Evolutionary conservation across 2,113 vertebrate species (phyloP).

Genomic region (Perca schrenkii): DNA sequence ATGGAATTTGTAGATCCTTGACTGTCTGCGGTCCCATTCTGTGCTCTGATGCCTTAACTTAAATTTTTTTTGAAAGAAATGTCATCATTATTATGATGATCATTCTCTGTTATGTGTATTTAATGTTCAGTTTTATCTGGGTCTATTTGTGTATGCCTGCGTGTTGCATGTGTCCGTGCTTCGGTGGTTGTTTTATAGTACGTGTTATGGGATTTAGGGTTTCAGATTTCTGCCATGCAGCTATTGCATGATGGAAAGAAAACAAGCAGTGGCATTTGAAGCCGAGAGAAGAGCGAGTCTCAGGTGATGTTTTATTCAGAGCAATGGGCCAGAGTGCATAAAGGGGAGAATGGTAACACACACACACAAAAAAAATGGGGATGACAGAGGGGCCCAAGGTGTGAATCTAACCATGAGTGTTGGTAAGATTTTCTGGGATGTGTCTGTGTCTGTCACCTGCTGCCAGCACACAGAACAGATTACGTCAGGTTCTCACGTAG

Average conservation of each 20-base stretch:
- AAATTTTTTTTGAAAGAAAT: too few relatives aligned
- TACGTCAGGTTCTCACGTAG: background rate
- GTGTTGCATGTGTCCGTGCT: background rate
- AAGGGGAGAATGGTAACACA: background rate
- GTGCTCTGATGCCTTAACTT: background rate
- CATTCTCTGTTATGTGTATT: background rate
- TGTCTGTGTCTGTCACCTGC: constrained; percentile 32
- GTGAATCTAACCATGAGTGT: constrained; percentile 34
- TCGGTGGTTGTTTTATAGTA: background rate
- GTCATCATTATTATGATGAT: too few relatives aligned
- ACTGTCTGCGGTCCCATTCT: background rate
- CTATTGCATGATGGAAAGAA: background rate
- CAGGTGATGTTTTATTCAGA: constrained; percentile 55
- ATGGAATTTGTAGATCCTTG: too few relatives aligned
- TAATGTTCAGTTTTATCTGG: background rate
- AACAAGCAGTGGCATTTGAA: constrained; percentile 36
- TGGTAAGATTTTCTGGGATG: background rate
- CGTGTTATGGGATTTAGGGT: constrained; percentile 22
- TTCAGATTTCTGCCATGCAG: constrained; percentile 12
- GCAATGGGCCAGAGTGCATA: background rate
- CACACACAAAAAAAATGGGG: background rate
- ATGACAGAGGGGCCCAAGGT: constrained; percentile 19
- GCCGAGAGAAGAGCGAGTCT: constrained; percentile 5
- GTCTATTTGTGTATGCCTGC: background rate
- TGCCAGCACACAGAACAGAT: background rate